Evolutionary conservation across 2,888 invertebrate species (phyloP), one percentile per base, ranked within the genome.

Genomic region (Heliconius erato): DNA sequence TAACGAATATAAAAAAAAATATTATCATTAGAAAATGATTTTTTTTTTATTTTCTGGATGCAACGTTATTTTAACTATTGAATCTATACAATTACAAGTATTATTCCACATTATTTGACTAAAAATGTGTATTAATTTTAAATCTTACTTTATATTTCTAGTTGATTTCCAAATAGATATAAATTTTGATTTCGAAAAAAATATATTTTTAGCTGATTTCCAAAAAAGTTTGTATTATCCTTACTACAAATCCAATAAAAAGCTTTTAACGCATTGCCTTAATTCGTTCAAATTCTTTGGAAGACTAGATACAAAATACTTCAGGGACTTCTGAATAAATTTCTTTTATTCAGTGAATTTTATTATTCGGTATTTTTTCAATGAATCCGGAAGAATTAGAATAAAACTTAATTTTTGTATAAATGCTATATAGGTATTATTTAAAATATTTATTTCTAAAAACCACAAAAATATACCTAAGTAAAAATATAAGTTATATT

Each of bases 161-260:
- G 3, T 3, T n/a, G 11, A 12, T 3, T 7, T n/a, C 12, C 11
- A 65, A 65, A 63, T 3, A 63, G 2, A n/a, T n/a, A 63, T n/a
- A n/a, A n/a, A n/a, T n/a, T n/a, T n/a, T n/a, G n/a, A n/a, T n/a
- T n/a, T n/a, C n/a, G n/a, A n/a, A n/a, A n/a, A n/a, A n/a, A n/a
- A n/a, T n/a, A n/a, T n/a, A n/a, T n/a, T n/a, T n/a, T n/a, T 65
- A n/a, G 5, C 14, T 26, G 12, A 14, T 5, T 11, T 12, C 5
- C n/a, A 65, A 65, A 65, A 35, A n/a, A n/a, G 3, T 23, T 28
- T 65, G 14, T 65, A 26, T 26, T 65, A 65, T 65, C 65, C 16
- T 65, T 28, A 65, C n/a, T 65, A 14, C 12, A 65, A 54, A 69
- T 35, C 67, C 28, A 35, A 49, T 72, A 44, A 76, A 76, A 76